Evolutionary conservation across 2,888 invertebrate species (phyloP), one percentile per base, ranked within the genome.

Genomic region (Rotaria sp.): DNA sequence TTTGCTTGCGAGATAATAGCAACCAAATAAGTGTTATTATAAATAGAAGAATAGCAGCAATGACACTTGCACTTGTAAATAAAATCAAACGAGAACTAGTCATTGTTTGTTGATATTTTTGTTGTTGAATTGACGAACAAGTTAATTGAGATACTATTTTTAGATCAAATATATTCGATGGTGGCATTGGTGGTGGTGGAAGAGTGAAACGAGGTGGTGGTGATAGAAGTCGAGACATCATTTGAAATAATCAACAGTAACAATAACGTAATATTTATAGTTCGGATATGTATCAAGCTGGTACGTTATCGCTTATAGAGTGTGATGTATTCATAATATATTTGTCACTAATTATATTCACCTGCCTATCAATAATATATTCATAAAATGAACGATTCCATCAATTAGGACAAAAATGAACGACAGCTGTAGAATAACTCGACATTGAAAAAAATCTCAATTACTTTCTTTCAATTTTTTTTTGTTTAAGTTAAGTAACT

Each of bases 111-210:
- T 67, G 67, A 35, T 30, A 30, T 4, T 59, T n/a, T n/a, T n/a
- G 59, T 59, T 67, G 67, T 67, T 21, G 67, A 21, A 38, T 67
- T 35, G 67, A 67, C 67, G 67, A 67, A 67, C 67, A 67, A 67
- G 67, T 67, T 21, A 67, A 35, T 38, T 35, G 67, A 18, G 67
- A 67, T 30, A 21, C 2, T 7, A 67, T 21, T 38, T 67, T 38
- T 1, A 18, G 3, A 38, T 67, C 35, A 21, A 38, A 35, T 7
- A 67, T 18, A 35, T 67, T 35, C 7, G 35, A 18, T 35, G 35
- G 7, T 67, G 67, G 67, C 35, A 67, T 38, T 21, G 67, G 67
- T 35, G 67, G 67, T 21, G 67, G 67, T 35, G 67, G 35, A 38
- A 67, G 67, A 35, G 18, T 38, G 35, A 67, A 67, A 67, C 35